Conservation (phyloP, 2,113 vertebrate genomes). For the Halichoeres trimaculatus region DNA sequence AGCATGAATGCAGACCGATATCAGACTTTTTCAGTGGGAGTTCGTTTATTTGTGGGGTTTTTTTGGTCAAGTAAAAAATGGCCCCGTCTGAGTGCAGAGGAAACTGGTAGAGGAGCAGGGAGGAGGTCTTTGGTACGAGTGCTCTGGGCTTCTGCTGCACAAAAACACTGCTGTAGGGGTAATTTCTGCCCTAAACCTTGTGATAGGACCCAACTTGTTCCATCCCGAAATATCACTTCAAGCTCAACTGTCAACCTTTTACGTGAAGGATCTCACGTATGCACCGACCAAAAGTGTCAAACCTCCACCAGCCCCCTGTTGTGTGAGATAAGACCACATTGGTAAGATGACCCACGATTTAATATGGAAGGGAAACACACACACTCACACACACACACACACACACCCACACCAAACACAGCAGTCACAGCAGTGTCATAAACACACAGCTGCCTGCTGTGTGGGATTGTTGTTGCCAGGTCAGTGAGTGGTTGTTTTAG, state of each 20-base stretch:
- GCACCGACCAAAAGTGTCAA: conserved; percentile 52
- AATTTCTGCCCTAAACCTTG: no score
- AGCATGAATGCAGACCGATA: no score
- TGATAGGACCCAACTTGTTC: no score
- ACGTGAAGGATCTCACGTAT: conserved; percentile 52
- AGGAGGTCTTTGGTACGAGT: no score
- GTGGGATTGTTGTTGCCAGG: conserved; percentile 63
- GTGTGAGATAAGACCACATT: conserved; percentile 55
- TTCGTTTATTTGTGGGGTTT: no score
- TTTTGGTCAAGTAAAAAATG: no score
- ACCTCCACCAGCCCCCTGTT: conserved; percentile 27
- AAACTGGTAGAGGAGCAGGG: no score
- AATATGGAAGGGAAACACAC: conserved; percentile 49
- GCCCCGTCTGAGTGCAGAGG: no score
- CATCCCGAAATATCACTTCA: no score
- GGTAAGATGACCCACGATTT: conserved; percentile 52
- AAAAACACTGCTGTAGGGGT: no score
- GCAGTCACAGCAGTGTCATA: conserved; percentile 52
- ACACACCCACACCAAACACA: conserved; percentile 33
- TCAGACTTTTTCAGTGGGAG: no score
- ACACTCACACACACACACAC: not conserved
- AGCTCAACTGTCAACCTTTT: conserved; percentile 17
- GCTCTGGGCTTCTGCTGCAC: no score
- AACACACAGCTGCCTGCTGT: conserved; percentile 56
- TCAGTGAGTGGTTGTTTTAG: conserved; percentile 52